Percentiles rank a stretch among this genome's conserved stretches.
Evolutionary conservation across 2,888 invertebrate genomes (phyloP).

Genomic region (Germaria angustata): DNA sequence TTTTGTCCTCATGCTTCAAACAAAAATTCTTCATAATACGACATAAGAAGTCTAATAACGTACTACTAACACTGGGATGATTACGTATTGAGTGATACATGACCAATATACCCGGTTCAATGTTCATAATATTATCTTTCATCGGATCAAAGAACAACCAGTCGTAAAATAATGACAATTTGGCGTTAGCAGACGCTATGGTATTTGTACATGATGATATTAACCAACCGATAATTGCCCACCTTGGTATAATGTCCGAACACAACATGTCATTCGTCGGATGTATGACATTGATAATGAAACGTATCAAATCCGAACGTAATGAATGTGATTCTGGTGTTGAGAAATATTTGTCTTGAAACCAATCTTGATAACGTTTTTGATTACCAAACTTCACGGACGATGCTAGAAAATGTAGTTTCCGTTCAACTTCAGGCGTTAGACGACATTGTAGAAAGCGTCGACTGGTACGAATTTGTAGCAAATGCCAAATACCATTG

Average conservation of each 20-base stretch:
- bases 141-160: slow-evolving; percentile 86
- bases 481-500: slow-evolving; percentile 83
- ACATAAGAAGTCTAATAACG: slow-evolving; percentile 85
- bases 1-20: slow-evolving; percentile 79
- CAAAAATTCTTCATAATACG: slow-evolving; percentile 82
- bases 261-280: slow-evolving; percentile 85
- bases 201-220: slow-evolving; percentile 85
- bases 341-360: slow-evolving; percentile 85
- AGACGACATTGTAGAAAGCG: slow-evolving; percentile 83
- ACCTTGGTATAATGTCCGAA: slow-evolving; percentile 85
- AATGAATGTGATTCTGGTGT: slow-evolving; percentile 85
- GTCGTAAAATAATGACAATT: slow-evolving; percentile 85
- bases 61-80: slow-evolving; percentile 84
- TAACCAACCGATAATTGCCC: slow-evolving; percentile 87
- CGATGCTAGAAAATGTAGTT: slow-evolving; percentile 83
- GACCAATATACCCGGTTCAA: slow-evolving; percentile 86
- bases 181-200: slow-evolving; percentile 85
- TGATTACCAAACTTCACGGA: slow-evolving; percentile 84
- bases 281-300: slow-evolving; percentile 85
- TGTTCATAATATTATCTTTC: slow-evolving; percentile 86
- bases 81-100: slow-evolving; percentile 85
- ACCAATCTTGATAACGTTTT: slow-evolving; percentile 87
- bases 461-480: slow-evolving; percentile 83
- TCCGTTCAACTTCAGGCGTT: slow-evolving; percentile 85
- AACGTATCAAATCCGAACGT: slow-evolving; percentile 85